Evolutionary conservation across 1,140 invertebrate species (phyloP).

Genomic region (Planococcus citri): DNA sequence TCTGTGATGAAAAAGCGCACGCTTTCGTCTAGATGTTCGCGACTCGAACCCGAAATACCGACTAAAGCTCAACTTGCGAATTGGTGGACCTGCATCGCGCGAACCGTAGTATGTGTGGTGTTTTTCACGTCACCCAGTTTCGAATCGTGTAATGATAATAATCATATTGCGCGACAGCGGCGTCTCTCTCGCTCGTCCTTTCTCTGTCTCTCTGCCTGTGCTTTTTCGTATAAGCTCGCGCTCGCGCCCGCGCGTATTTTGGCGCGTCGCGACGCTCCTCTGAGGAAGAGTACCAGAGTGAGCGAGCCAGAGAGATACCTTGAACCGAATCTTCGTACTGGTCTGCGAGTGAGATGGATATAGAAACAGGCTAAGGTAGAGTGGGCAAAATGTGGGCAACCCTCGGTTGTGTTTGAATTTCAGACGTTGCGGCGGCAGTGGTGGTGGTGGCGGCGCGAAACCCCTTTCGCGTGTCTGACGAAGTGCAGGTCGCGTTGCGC

Average conservation of each 20-base stretch:
- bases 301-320: too few species aligned
- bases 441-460: neutral
- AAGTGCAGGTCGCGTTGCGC: constrained; percentile 10
- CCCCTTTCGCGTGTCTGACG: constrained; percentile 12
- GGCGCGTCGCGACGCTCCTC: too few species aligned
- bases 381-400: neutral
- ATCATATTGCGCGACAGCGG: constrained; percentile 9
- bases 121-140: constrained; percentile 10
- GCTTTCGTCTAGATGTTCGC: neutral
- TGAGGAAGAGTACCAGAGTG: too few species aligned
- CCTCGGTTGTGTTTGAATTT: neutral
- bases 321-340: too few species aligned
- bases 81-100: neutral
- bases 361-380: too few species aligned
- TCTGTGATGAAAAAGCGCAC: too few species aligned
- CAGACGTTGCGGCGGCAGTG: neutral
- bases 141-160: constrained; percentile 2
- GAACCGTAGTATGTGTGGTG: neutral
- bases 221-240: too few species aligned
- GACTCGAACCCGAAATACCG: constrained; percentile 2
- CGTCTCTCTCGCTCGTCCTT: neutral
- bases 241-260: too few species aligned
- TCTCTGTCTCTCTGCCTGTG: too few species aligned
- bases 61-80: constrained; percentile 17
- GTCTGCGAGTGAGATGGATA: too few species aligned